These are phyloP conservation scores for Suricata suricatta DNA, from an alignment of 2,113 vertebrate species.

Conservation along the genomic window DNA sequence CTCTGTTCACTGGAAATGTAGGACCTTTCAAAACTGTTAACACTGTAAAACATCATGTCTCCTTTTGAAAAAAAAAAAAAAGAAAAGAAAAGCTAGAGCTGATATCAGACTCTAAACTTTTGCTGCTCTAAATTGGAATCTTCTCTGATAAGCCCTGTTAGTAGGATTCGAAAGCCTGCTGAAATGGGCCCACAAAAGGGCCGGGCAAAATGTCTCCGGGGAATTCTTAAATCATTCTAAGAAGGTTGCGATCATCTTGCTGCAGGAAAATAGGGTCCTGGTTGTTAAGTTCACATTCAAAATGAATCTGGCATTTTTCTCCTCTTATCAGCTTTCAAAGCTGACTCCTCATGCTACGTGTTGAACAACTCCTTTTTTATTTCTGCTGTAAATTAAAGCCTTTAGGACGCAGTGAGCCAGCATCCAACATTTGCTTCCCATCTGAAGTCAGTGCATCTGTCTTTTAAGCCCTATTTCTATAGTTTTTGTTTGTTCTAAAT, in stretches of 20 bases:
- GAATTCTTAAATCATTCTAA: conserved; percentile 83
- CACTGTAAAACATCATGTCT: conserved; percentile 76
- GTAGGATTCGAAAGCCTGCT: conserved; percentile 58
- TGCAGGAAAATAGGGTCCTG: conserved; percentile 74
- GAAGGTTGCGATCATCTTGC: conserved; percentile 73
- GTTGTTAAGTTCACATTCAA: conserved; percentile 83
- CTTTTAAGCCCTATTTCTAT: conserved; percentile 74
- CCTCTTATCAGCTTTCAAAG: conserved; percentile 81
- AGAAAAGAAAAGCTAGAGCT: conserved; percentile 29
- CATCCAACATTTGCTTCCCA: conserved; percentile 67
- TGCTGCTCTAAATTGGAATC: conserved; percentile 75
- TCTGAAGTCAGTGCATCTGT: conserved; percentile 73
- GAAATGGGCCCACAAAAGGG: conserved; percentile 44
- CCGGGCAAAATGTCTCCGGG: conserved; percentile 66
- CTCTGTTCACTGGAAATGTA: conserved; percentile 67
- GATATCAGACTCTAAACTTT: conserved; percentile 73
- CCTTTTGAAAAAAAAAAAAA: conserved; percentile 21
- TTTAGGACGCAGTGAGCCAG: conserved; percentile 76
- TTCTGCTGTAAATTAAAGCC: conserved; percentile 80
- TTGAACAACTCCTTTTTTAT: conserved; percentile 58
- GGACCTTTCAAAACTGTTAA: conserved; percentile 73
- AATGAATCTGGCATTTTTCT: conserved; percentile 78
- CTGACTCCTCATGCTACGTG: conserved; percentile 34
- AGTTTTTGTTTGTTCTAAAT: conserved; percentile 72
- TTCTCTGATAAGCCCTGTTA: conserved; percentile 72